Percentiles rank a stretch among this genome's conserved stretches.
Conservation (phyloP, 2,113 vertebrate genomes). For the Ahaetulla prasina region DNA sequence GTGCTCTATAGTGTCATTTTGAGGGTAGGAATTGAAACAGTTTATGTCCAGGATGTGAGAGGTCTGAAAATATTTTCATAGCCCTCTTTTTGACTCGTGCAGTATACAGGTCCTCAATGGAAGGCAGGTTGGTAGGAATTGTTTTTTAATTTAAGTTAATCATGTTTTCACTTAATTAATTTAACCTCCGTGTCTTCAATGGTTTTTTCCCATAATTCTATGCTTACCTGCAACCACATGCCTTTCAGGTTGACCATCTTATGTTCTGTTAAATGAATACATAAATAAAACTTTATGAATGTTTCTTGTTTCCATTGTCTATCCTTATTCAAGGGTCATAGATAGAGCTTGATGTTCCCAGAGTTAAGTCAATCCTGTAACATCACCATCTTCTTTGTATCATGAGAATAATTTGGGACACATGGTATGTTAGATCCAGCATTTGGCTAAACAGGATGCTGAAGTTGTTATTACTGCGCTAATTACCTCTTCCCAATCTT, state of each 20-base stretch:
- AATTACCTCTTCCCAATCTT: not conserved
- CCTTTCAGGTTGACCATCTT: not conserved
- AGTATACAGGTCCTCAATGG: too few relatives aligned
- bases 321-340: not conserved
- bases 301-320: not conserved
- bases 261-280: not conserved
- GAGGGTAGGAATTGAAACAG: too few relatives aligned
- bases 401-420: not conserved
- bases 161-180: not conserved
- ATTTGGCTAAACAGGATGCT: not conserved
- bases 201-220: not conserved
- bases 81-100: too few relatives aligned
- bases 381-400: slow-evolving; percentile 1
- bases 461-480: not conserved
- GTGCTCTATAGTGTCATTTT: too few relatives aligned
- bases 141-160: not conserved
- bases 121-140: too few relatives aligned
- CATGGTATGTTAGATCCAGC: not conserved
- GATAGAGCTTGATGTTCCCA: fast-evolving
- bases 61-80: too few relatives aligned
- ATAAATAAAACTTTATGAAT: slow-evolving; percentile 18
- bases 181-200: not conserved
- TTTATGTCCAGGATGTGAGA: too few relatives aligned
- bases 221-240: not conserved
- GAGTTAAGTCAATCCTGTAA: fast-evolving